Evolutionary conservation across 2,797 vertebrate genomes (phyloP).

Genomic region (Melanotaenia parkinsoni): DNA sequence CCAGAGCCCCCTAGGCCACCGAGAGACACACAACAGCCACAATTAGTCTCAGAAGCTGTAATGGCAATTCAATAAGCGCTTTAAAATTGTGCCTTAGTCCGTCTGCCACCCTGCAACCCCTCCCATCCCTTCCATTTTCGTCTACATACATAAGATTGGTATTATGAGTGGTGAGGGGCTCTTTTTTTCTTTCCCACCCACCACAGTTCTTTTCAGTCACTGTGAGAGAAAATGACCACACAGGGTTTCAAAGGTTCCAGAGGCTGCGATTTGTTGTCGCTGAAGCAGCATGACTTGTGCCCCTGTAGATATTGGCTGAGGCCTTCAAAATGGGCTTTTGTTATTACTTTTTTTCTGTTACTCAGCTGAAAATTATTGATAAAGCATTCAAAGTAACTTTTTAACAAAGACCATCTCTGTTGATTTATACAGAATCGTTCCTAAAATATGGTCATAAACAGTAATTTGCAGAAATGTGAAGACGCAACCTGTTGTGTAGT

Average conservation of each 20-base stretch:
- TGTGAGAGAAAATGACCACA: conserved; percentile 82
- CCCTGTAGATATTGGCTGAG: conserved; percentile 74
- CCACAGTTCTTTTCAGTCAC: conserved; percentile 79
- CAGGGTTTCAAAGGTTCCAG: conserved; percentile 81
- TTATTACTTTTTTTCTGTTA: conserved; percentile 66
- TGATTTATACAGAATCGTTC: background rate
- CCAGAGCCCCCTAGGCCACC: conserved; percentile 79
- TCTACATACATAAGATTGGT: conserved; percentile 82
- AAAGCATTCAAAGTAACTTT: conserved; percentile 58
- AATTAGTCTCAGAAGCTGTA: conserved; percentile 85
- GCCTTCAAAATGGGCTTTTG: conserved; percentile 65
- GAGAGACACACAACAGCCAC: conserved; percentile 81
- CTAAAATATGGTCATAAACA: background rate
- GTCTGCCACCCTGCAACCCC: conserved; percentile 69
- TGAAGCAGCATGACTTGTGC: conserved; percentile 80
- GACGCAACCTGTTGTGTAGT: conserved; percentile 2
- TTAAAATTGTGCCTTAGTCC: conserved; percentile 79
- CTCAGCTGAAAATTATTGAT: conserved; percentile 63
- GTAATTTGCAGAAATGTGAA: background rate
- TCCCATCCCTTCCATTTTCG: conserved; percentile 71
- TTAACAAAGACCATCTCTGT: conserved; percentile 32
- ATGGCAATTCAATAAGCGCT: conserved; percentile 83
- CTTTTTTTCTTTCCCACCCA: conserved; percentile 77
- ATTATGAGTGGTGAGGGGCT: conserved; percentile 78
- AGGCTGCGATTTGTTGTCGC: conserved; percentile 75